Conservation (phyloP, 2,797 vertebrate genomes). For the Hippopotamyrus pictus region DNA sequence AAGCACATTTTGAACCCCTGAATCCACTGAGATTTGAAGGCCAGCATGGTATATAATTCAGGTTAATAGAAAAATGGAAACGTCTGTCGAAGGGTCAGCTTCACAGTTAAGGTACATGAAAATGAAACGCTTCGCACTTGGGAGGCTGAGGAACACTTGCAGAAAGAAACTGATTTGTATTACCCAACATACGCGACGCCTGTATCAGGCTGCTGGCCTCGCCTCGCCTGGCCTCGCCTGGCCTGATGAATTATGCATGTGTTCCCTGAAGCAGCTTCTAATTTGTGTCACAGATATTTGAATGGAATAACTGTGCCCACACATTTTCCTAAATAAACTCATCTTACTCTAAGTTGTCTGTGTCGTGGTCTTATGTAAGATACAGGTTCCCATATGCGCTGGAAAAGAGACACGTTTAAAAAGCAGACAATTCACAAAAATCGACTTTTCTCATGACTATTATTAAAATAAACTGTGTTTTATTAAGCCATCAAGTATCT, state of each 20-base stretch:
- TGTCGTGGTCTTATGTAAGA: not conserved
- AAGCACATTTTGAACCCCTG: not conserved
- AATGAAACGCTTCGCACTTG: not conserved
- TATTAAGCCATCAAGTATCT: not conserved
- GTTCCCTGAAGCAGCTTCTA: not conserved
- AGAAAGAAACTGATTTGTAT: not conserved
- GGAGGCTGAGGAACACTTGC: not conserved
- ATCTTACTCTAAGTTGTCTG: not conserved
- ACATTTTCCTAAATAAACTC: not conserved
- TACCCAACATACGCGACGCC: not conserved
- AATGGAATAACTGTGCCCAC: not conserved
- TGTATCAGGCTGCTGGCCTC: not conserved
- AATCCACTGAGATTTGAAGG: not conserved
- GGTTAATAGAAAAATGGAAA: not conserved
- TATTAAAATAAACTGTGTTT: not conserved
- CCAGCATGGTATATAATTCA: not conserved
- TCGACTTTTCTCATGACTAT: not conserved
- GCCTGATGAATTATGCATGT: slow-evolving; percentile 14
- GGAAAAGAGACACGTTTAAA: not conserved
- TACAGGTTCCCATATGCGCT: not conserved
- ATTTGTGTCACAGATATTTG: not conserved
- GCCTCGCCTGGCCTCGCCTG: not conserved
- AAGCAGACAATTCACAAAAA: not conserved
- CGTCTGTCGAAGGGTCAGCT: not conserved
- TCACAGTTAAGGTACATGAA: not conserved